phyloP scores from a whole-genome alignment of 1,140 invertebrate genomes.

The Diorhabda elongata region DNA sequence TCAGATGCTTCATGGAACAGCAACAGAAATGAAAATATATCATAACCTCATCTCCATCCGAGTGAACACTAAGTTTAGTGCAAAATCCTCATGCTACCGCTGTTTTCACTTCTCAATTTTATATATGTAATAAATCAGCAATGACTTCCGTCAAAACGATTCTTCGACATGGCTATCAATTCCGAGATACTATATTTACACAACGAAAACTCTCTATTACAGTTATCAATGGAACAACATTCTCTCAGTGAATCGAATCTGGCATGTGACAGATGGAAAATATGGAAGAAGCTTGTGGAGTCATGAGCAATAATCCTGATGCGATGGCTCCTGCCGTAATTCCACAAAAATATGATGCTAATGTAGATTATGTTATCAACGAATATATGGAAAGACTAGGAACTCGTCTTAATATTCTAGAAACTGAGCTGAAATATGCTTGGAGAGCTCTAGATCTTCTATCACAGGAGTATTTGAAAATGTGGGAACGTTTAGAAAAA shows the following conservation, averaged over 20 bases:
- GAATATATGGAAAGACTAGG: constrained; percentile 87
- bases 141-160: constrained; percentile 3
- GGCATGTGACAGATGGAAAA: constrained; percentile 8
- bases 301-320: constrained; percentile 31
- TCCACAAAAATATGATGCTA: constrained; percentile 44
- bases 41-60: background rate
- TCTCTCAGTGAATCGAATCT: background rate
- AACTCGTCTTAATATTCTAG: constrained; percentile 77
- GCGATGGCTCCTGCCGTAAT: constrained; percentile 39
- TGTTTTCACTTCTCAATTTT: background rate
- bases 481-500: constrained; percentile 90
- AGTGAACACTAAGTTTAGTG: too few species aligned
- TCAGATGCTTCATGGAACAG: background rate
- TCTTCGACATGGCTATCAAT: background rate
- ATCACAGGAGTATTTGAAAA: constrained; percentile 88
- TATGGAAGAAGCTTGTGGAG: constrained; percentile 10
- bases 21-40: background rate
- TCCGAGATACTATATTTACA: background rate
- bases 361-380: constrained; percentile 68
- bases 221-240: background rate
- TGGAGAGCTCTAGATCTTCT: constrained; percentile 87
- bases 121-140: background rate
- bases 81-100: background rate
- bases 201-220: background rate
- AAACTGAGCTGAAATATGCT: constrained; percentile 85